phyloP scores from a whole-genome alignment of 1,140 invertebrate genomes.

The Rhizoglyphus robini region DNA sequence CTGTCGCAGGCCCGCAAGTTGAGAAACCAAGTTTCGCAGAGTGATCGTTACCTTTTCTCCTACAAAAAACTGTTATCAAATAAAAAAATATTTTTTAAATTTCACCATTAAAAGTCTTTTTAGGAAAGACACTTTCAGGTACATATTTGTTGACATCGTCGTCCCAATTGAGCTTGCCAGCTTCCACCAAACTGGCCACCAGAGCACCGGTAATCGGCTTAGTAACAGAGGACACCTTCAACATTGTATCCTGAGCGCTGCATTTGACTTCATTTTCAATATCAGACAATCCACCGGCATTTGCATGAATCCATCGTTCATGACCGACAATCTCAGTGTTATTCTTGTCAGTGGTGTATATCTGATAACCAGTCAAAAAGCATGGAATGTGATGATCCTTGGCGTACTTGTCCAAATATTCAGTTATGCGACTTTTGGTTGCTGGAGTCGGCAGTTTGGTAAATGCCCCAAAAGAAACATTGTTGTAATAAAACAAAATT shows the following conservation, averaged over 20 bases:
- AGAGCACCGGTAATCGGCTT: conserved; percentile 4
- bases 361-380: not conserved
- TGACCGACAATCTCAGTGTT: not conserved
- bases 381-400: not conserved
- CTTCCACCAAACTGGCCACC: conserved; percentile 1
- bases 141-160: not conserved
- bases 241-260: not conserved
- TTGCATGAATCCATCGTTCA: not conserved
- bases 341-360: too few species aligned
- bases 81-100: too few species aligned
- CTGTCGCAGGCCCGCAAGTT: not conserved
- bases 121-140: not conserved
- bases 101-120: not conserved
- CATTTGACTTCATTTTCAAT: conserved; percentile 12
- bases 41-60: conserved; percentile 7
- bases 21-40: not conserved
- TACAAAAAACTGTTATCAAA: too few species aligned
- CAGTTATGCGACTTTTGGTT: too few species aligned
- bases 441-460: too few species aligned
- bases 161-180: conserved; percentile 8
- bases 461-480: too few species aligned
- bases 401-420: not conserved
- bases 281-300: not conserved
- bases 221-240: not conserved
- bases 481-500: too few species aligned